phyloP scores from a whole-genome alignment of 2,113 vertebrate species.

The Penelope pileata region DNA sequence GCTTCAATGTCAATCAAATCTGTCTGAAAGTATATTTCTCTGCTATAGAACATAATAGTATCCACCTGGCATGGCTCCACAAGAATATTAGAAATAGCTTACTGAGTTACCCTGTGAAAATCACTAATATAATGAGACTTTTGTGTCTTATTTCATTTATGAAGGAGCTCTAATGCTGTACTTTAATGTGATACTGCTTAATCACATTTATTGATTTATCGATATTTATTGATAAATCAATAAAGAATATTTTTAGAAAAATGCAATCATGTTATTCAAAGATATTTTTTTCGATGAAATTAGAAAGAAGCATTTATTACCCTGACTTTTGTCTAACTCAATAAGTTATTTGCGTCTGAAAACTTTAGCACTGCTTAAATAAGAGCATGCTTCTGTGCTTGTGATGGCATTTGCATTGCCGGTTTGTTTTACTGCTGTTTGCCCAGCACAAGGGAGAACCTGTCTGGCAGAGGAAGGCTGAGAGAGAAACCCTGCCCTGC shows the following conservation, averaged over 20 bases:
- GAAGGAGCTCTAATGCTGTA: neutral
- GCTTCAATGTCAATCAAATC: slow-evolving; percentile 57
- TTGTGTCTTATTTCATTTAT: slow-evolving; percentile 60
- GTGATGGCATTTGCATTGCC: neutral
- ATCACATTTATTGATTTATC: too few species aligned
- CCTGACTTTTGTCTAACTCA: slow-evolving; percentile 59
- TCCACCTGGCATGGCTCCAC: slow-evolving; percentile 46
- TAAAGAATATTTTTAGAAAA: slow-evolving; percentile 48
- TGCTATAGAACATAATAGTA: slow-evolving; percentile 55
- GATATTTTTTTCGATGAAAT: slow-evolving; percentile 58
- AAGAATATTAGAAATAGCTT: slow-evolving; percentile 70
- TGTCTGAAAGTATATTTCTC: slow-evolving; percentile 46
- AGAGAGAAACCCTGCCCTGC: neutral
- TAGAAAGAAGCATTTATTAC: slow-evolving; percentile 46
- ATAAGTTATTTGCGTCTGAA: slow-evolving; percentile 51
- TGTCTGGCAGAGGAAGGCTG: neutral
- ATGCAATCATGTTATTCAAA: slow-evolving; percentile 16
- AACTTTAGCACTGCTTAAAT: slow-evolving; percentile 1
- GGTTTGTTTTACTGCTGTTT: neutral
- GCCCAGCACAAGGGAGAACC: neutral
- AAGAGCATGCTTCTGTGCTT: neutral
- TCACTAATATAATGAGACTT: slow-evolving; percentile 51
- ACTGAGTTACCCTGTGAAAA: slow-evolving; percentile 58
- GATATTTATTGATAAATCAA: too few species aligned
- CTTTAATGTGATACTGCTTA: slow-evolving; percentile 55